Conservation (phyloP, 2,113 vertebrate genomes). For the Polypterus senegalus region DNA sequence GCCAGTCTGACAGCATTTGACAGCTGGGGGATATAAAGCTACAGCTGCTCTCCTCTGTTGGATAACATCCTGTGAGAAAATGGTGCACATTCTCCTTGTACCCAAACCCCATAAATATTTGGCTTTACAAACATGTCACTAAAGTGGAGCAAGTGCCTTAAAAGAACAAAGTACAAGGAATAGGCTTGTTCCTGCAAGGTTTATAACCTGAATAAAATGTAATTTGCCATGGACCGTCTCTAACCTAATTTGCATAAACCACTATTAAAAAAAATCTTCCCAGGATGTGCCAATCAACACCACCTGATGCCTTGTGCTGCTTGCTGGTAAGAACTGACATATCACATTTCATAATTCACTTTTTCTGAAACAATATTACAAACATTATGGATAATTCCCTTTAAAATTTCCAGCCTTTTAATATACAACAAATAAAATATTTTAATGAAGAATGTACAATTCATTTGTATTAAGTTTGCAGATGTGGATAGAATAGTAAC, state of each 20-base stretch:
- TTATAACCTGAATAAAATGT: slow-evolving; percentile 48
- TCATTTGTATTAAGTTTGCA: no score
- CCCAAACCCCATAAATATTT: slow-evolving; percentile 39
- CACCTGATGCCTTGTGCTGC: slow-evolving; percentile 63
- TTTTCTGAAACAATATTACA: no score
- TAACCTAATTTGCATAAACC: slow-evolving; percentile 75
- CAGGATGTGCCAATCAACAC: slow-evolving; percentile 55
- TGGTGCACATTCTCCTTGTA: slow-evolving; percentile 28
- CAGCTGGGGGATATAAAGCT: slow-evolving; percentile 50
- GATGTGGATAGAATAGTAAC: no score
- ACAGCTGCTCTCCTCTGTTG: slow-evolving; percentile 36
- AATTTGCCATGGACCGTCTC: slow-evolving; percentile 57
- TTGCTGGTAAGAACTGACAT: slow-evolving; percentile 23
- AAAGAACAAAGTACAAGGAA: slow-evolving; percentile 24
- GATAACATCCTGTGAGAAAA: slow-evolving; percentile 41
- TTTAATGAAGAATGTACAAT: no score
- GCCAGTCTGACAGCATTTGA: slow-evolving; percentile 55
- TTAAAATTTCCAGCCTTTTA: no score
- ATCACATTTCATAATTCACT: slow-evolving; percentile 18
- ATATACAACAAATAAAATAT: no score
- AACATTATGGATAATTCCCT: no score
- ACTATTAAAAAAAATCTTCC: slow-evolving; percentile 48
- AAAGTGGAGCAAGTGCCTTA: slow-evolving; percentile 10
- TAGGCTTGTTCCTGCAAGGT: slow-evolving; percentile 41
- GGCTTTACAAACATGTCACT: slow-evolving; percentile 30